Percentiles rank a stretch among this genome's conserved stretches.
Conservation (phyloP, 2,113 vertebrate genomes). For the Cheirogaleus medius region DNA sequence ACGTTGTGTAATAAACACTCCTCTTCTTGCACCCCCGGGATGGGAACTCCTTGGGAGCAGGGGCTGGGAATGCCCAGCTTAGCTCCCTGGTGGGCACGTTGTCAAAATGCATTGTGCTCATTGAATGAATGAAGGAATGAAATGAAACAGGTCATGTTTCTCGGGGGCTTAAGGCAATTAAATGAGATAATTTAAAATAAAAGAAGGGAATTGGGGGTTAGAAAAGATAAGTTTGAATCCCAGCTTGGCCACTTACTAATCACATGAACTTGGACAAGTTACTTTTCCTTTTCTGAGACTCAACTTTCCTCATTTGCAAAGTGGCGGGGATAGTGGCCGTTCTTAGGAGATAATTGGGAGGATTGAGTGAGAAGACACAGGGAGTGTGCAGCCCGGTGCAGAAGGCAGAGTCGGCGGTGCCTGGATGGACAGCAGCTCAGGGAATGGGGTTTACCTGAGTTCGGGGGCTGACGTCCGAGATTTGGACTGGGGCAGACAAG, state of each 20-base stretch:
- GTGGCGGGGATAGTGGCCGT: neutral
- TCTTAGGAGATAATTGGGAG: neutral
- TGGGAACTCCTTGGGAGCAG: neutral
- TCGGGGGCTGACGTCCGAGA: neutral
- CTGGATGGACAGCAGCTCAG: rapidly evolving
- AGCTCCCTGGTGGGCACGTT: neutral
- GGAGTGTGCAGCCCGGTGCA: neutral
- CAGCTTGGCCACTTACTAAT: neutral
- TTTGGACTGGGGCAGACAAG: neutral
- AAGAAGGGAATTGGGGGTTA: neutral
- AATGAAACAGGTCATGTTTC: neutral
- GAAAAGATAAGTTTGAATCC: neutral
- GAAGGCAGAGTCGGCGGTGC: neutral
- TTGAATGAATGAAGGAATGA: neutral
- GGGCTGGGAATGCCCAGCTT: neutral
- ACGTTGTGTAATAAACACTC: rapidly evolving
- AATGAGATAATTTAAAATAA: neutral
- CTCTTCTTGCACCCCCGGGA: rapidly evolving
- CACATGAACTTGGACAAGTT: neutral
- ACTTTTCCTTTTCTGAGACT: neutral
- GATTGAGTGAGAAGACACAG: neutral
- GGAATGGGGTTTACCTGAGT: neutral
- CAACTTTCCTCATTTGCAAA: neutral
- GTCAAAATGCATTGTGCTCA: neutral
- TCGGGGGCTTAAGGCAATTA: neutral